Evolutionary conservation across 2,888 invertebrate genomes (phyloP).

Genomic region (Bellardia pandia): DNA sequence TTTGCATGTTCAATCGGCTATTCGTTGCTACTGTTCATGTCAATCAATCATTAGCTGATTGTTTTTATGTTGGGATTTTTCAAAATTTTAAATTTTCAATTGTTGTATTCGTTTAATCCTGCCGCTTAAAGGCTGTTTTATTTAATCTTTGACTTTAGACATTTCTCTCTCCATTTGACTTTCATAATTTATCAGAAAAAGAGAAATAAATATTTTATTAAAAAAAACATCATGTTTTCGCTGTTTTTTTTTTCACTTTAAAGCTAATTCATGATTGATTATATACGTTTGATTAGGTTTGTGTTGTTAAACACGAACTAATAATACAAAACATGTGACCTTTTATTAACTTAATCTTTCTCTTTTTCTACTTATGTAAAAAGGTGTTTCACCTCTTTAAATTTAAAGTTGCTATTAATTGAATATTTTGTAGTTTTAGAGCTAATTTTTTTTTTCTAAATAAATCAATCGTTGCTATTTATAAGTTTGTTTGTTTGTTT

Average conservation of each 20-base stretch:
- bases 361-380: conserved; percentile 1
- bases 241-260: conserved; percentile 35
- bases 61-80: conserved; percentile 4
- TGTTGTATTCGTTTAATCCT: conserved; percentile 56
- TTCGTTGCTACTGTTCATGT: conserved; percentile 67
- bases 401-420: conserved; percentile 3
- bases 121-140: conserved; percentile 62
- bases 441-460: no score
- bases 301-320: conserved; percentile 18
- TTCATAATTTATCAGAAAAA: conserved; percentile 51
- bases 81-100: conserved; percentile 51
- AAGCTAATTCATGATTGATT: conserved; percentile 63
- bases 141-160: conserved; percentile 68
- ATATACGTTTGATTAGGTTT: conserved; percentile 34
- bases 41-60: conserved; percentile 66
- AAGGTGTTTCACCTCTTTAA: conserved; percentile 28
- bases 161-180: conserved; percentile 58
- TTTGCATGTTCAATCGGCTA: conserved; percentile 60
- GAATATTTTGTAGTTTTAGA: background rate
- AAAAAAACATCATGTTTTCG: conserved; percentile 15
- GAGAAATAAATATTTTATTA: conserved; percentile 11
- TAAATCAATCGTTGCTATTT: no score
- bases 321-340: conserved; percentile 35
- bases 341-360: conserved; percentile 16
- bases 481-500: no score